A percentile compares a stretch with the other conserved stretches of the same genome.
These are phyloP conservation scores for Apantesis nais DNA, from an alignment of 2,888 invertebrate genomes.

Conservation along the genomic window DNA sequence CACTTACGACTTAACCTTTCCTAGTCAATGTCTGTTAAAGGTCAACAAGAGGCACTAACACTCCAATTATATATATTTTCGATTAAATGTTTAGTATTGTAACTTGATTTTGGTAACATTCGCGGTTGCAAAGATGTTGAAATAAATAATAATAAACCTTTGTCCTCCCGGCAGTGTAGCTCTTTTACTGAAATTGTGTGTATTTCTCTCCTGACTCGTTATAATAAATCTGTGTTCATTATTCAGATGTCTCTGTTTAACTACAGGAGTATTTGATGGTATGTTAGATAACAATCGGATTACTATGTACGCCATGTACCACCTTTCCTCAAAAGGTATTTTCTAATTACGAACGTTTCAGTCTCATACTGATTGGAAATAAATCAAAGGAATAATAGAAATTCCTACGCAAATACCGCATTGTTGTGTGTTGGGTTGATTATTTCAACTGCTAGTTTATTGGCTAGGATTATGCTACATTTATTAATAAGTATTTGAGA, in stretches of 20 bases:
- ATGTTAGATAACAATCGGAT: constrained; percentile 4
- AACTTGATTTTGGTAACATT: background rate
- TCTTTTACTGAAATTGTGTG: background rate
- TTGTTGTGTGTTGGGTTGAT: background rate
- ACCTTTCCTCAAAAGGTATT: constrained; percentile 7
- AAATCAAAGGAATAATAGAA: constrained; percentile 19
- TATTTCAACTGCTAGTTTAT: constrained; percentile 1
- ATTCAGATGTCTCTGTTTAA: background rate
- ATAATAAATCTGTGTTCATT: background rate
- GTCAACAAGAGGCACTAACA: no score
- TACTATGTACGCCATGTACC: background rate
- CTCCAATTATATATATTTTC: no score
- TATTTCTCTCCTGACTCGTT: background rate
- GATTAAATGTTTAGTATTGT: no score
- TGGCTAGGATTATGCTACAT: background rate
- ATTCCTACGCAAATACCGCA: constrained; percentile 13
- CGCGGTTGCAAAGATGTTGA: background rate
- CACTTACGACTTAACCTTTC: no score
- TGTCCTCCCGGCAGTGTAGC: background rate
- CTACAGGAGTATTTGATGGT: background rate
- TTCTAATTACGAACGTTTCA: constrained; percentile 18
- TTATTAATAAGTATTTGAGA: background rate
- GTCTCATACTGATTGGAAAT: constrained; percentile 16
- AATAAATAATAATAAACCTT: background rate
- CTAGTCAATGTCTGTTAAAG: no score